Evolutionary conservation across 92 coral and sea anemone genomes (phyloP), one percentile per base, ranked within the genome.

Genomic region (Phenganax subtilis): DNA sequence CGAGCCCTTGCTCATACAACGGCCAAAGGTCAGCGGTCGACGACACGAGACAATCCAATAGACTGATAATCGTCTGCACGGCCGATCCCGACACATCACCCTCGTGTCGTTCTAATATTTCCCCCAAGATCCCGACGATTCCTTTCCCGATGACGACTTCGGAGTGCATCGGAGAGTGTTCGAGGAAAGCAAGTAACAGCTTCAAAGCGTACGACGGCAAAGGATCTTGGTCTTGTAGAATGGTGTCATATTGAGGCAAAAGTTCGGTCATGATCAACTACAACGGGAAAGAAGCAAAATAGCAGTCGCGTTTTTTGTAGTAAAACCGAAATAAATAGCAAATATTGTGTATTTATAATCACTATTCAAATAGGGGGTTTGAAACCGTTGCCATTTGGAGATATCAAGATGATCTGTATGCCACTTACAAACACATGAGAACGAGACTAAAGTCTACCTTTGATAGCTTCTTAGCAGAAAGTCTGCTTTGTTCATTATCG

Each of bases 141-240:
- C 87, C 92, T 71, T 96, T 93, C 67, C 85, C 86, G 51, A 96
- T 81, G 56, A 96, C 88, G 20, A 79, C 80, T 55, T 71, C 88
- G 71, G 93, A 68, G 73, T 88, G 87, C 25, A 87, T 92, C 51
- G 97, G 99, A 71, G 93, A 90, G 54, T 91, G 89, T 75, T 96
- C 99, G 65, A 92, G 82, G 59, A 96, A 89, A 9, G 99, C 91
- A 3, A 91, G 87, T 30, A 96, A 88, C 10, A 96, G 87, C 85
- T 96, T 96, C 51, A 96, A 82, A 54, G 92, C 99, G 79, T 92
- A 96, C 55, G 97, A 92, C 0, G 99, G 99, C 77, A 96, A 82
- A 76, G 99, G 99, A 77, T 96, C 97, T 75, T 96, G 98, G 84
- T 94, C 98, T 90, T 90, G 97, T 28, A 94, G 85, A 80, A 94